Conservation (phyloP, 2,888 invertebrate genomes). For the Diarsia rubi region DNA sequence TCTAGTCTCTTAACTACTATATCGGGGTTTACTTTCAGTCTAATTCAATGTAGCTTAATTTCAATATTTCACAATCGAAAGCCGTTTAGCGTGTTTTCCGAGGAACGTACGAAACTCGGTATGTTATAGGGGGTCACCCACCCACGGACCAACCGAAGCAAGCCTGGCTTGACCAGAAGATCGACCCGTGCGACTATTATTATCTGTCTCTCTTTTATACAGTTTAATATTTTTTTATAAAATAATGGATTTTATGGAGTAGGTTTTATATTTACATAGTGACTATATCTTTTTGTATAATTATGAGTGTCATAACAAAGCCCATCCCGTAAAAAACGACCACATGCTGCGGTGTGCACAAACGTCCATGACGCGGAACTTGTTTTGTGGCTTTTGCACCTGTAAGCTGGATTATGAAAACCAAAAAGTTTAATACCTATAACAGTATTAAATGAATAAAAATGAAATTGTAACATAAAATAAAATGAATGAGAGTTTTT, state of each 20-base stretch:
- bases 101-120: not conserved
- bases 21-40: no score
- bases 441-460: not conserved
- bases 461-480: not conserved
- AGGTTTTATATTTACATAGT: not conserved
- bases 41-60: no score
- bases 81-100: not conserved
- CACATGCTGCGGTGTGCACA: conserved; percentile 15
- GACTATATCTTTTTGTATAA: not conserved
- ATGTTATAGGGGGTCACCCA: not conserved
- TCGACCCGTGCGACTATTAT: not conserved
- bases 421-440: not conserved
- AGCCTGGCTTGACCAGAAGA: not conserved
- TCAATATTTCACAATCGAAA: not conserved
- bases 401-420: conserved; percentile 21
- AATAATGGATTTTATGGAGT: not conserved
- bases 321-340: conserved; percentile 31
- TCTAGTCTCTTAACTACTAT: not conserved
- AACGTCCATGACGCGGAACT: conserved; percentile 24
- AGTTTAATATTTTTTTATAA: not conserved
- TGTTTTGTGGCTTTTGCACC: conserved; percentile 35
- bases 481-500: not conserved
- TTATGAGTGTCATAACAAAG: conserved; percentile 1
- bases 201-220: not conserved
- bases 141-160: not conserved